Evolutionary conservation across 2,113 vertebrate species (phyloP).

Genomic region (Alosa alosa): DNA sequence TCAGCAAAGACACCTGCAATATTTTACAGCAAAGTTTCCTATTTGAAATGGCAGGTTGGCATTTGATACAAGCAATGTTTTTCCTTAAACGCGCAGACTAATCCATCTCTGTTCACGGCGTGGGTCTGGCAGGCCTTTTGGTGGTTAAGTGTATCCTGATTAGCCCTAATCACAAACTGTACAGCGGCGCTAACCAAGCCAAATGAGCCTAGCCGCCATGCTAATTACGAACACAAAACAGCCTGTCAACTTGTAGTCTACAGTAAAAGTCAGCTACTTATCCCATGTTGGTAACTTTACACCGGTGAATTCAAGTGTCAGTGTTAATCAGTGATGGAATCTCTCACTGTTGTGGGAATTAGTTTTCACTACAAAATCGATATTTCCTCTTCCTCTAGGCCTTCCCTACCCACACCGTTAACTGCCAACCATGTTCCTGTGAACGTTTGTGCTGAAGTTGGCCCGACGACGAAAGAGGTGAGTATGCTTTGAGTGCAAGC

Average conservation of each 20-base stretch:
- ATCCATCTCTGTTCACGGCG: neutral
- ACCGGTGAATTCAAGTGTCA: constrained; percentile 56
- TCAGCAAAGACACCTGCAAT: neutral
- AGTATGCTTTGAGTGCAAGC: constrained; percentile 9
- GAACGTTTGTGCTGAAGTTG: neutral
- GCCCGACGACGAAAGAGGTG: neutral
- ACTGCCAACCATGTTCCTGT: neutral
- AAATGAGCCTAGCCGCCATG: constrained; percentile 47
- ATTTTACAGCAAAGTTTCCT: neutral
- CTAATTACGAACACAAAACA: constrained; percentile 47
- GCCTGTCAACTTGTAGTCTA: constrained; percentile 34
- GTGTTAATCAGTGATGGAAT: constrained; percentile 43
- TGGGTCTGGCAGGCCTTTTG: neutral
- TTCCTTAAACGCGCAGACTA: neutral
- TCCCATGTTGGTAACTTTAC: constrained; percentile 30
- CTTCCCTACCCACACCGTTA: neutral
- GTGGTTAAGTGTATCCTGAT: constrained; percentile 37
- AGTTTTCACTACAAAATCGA: neutral
- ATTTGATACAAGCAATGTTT: neutral
- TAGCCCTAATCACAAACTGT: constrained; percentile 37
- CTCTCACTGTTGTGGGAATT: constrained; percentile 41
- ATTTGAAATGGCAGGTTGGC: neutral
- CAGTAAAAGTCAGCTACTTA: constrained; percentile 53
- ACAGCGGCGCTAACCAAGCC: constrained; percentile 45
- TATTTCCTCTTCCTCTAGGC: neutral